A percentile compares a stretch with the other conserved stretches of the same genome.
phyloP scores from a whole-genome alignment of 1,140 invertebrate genomes.

The Drosophila murphyi region DNA sequence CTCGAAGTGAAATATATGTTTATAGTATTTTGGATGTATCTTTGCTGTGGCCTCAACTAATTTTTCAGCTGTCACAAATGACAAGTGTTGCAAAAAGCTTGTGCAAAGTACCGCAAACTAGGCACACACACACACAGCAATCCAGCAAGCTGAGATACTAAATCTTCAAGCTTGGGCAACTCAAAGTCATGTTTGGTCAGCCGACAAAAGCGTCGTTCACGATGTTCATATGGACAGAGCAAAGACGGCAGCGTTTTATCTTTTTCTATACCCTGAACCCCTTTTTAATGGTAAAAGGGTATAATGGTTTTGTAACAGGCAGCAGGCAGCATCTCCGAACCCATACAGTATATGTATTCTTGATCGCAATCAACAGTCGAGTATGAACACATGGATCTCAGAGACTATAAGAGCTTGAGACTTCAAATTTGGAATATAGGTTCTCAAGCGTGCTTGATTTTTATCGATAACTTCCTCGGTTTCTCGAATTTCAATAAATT shows the following conservation, averaged over 20 bases:
- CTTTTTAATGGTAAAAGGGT: too few relatives aligned
- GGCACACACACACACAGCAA: constrained; percentile 13
- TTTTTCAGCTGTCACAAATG: constrained; percentile 56
- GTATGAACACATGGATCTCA: too few relatives aligned
- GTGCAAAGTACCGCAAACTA: constrained; percentile 47
- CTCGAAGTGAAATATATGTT: background rate
- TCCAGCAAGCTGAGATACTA: constrained; percentile 19
- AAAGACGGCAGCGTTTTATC: constrained; percentile 51
- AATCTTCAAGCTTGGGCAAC: constrained; percentile 42
- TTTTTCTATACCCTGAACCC: background rate
- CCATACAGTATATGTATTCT: too few relatives aligned
- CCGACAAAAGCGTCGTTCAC: constrained; percentile 47
- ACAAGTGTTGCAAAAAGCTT: constrained; percentile 65
- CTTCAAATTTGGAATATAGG: too few relatives aligned
- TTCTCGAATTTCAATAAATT: too few relatives aligned
- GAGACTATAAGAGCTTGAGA: too few relatives aligned
- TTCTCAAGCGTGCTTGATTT: too few relatives aligned
- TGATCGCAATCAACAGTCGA: too few relatives aligned
- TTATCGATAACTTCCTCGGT: too few relatives aligned
- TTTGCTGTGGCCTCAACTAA: constrained; percentile 31
- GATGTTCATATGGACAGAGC: constrained; percentile 17
- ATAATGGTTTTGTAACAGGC: too few relatives aligned
- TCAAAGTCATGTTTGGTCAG: constrained; percentile 66
- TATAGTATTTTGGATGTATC: constrained; percentile 16
- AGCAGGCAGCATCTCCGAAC: too few relatives aligned